phyloP scores from a whole-genome alignment of 2,888 invertebrate species.

The Ceramica pisi region DNA sequence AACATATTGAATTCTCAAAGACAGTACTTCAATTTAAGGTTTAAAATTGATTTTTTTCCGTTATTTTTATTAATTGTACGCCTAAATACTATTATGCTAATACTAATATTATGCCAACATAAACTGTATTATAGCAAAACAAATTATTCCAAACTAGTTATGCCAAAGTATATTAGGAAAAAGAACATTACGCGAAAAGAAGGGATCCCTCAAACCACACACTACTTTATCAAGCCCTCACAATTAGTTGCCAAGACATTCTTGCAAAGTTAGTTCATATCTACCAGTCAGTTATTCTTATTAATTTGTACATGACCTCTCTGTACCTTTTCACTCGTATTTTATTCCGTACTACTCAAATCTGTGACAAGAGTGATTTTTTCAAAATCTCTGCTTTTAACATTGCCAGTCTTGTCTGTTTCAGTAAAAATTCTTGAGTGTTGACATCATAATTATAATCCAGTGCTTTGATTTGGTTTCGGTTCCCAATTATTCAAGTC shows the following conservation, averaged over 20 bases:
- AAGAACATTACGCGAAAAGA: too few relatives aligned
- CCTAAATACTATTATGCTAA: too few relatives aligned
- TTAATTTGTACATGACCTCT: slow-evolving; percentile 5
- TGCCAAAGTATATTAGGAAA: too few relatives aligned
- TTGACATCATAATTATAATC: neutral
- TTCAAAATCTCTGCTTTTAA: neutral
- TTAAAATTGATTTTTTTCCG: too few relatives aligned
- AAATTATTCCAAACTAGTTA: too few relatives aligned
- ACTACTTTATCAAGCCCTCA: slow-evolving; percentile 42
- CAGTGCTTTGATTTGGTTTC: neutral
- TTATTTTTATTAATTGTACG: too few relatives aligned
- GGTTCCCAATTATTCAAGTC: slow-evolving; percentile 9
- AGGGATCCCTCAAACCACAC: too few relatives aligned
- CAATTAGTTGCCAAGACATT: slow-evolving; percentile 53
- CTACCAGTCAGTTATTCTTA: slow-evolving; percentile 36
- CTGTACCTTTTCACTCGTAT: slow-evolving; percentile 44
- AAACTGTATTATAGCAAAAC: too few relatives aligned
- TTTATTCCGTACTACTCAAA: slow-evolving; percentile 4
- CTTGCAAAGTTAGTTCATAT: slow-evolving; percentile 47
- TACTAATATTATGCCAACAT: too few relatives aligned
- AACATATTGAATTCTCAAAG: too few relatives aligned
- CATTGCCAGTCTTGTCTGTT: neutral
- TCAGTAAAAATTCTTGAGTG: neutral
- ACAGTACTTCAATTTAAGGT: too few relatives aligned
- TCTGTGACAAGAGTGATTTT: slow-evolving; percentile 15